Evolutionary conservation across 1,140 invertebrate species (phyloP).

Genomic region (Zaprionus taronus): DNA sequence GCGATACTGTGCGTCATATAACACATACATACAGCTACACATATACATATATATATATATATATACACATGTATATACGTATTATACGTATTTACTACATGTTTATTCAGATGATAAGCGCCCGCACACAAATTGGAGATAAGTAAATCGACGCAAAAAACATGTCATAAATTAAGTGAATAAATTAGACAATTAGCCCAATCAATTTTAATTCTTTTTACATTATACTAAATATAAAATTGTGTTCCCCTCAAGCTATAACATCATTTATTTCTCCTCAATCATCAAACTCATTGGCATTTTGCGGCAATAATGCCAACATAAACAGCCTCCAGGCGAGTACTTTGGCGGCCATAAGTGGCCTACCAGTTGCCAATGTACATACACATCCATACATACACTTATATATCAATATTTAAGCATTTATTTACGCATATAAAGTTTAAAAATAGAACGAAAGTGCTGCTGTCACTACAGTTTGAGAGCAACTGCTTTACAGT

Average conservation of each 20-base stretch:
- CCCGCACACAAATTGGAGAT: background rate
- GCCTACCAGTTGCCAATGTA: background rate
- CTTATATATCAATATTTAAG: background rate
- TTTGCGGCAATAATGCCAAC: background rate
- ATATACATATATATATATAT: background rate
- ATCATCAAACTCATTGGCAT: background rate
- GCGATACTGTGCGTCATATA: constrained; percentile 1
- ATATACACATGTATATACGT: background rate
- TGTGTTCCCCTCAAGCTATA: background rate
- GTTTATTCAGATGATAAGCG: background rate
- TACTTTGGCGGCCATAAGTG: constrained; percentile 15
- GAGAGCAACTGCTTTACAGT: constrained; percentile 11
- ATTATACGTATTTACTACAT: background rate
- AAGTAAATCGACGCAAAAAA: background rate
- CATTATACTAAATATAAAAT: background rate
- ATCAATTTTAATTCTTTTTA: background rate
- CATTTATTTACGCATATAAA: constrained; percentile 26
- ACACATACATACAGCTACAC: background rate
- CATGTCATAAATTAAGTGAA: background rate
- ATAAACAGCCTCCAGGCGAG: constrained; percentile 36
- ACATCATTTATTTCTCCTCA: too few relatives aligned
- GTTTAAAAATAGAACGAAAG: constrained; percentile 30
- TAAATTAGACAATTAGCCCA: background rate
- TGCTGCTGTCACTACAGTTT: constrained; percentile 32
- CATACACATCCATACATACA: background rate